Evolutionary conservation across 2,797 vertebrate species (phyloP), one percentile per base, ranked within the genome.

Genomic region (Chloroceryle inda): DNA sequence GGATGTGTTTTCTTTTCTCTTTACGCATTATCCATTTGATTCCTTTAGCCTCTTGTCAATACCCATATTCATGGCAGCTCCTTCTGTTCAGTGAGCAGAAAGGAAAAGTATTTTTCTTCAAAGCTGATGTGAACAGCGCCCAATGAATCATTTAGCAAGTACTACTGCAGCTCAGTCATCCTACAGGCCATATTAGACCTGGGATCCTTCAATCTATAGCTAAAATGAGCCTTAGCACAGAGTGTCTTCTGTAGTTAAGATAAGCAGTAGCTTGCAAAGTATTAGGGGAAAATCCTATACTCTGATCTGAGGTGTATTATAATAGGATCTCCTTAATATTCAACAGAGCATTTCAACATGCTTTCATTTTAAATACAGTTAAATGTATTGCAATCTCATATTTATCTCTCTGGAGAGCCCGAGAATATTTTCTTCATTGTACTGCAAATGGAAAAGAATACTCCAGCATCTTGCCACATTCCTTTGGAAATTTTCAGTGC

Each of bases 381-480:
- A 96, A 87, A 96, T 37, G 78, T 88, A 91, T 92, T 95, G 83
- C 90, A 87, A 89, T 96, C 91, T 95, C 91, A 33, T 77, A 92
- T 91, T 96, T 96, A 94, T 96, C 95, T 93, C 93, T 86, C 88
- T 40, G 50, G 66, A 96, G 96, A 89, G 91, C 78, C 71, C 91
- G 78, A 96, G 96, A 96, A 96, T 96, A 94, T 97, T 97, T 97
- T 94, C 95, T 94, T 96, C 95, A 95, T 97, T 97, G 96, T 97
- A 96, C 94, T 96, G 88, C 85, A 97, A 97, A 97, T 92, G 88
- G 92, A 96, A 97, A 96, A 96, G 88, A 95, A 95, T 95, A 90
- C 93, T 95, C 95, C 23, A 68, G 90, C 52, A 47, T 90, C 96
- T 93, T 56, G 72, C 92, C 89, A 94, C 87, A 95, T 94, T 96